Base-by-base conservation (phyloP, 2,113 vertebrate species). In the Mastomys natalensis region DNA sequence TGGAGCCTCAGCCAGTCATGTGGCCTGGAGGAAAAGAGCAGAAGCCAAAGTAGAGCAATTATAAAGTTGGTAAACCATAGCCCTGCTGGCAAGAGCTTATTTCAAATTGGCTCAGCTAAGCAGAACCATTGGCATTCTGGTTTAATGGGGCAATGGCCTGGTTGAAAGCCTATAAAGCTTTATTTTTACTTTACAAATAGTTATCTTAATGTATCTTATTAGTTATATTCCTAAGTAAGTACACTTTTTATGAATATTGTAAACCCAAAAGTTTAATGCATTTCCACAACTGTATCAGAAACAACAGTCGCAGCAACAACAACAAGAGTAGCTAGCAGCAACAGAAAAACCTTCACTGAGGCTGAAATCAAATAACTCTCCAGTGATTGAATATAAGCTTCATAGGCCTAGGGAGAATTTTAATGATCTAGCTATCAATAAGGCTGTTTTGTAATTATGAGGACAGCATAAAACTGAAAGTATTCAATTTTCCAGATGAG, bases 401-500 rank as follows among this genome's bases (percentile, higher is more conserved):
- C 26, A 93, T 2, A 95, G 53, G 62, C 34, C 2, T 53, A 76
- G 55, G 31, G 90, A 93, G 60, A 87, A 95, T 92, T 96, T 93
- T 80, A 91, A 97, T 93, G 62, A 51, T 91, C 95, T 51, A 58
- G 40, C 72, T 80, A 89, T 92, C 82, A 94, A 93, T 89, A 94
- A 87, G 4, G 2, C 40, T n/a, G 87, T 87, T 95, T 73, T 85
- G 3, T 93, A 95, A 95, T 97, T 97, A 93, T 53, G 64, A 89
- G 62, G 87, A 51, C n/a, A 92, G 16, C 62, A 24, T 90, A 72
- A 93, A 89, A 1, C 94, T 97, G 55, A 34, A 87, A 94, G 29
- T 55, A 81, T 91, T 97, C 87, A 72, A 94, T 97, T 97, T 98
- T 97, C 68, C 24, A 86, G 51, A 89, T 22, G 94, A 93, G 43